Base-by-base conservation (phyloP, 1,140 invertebrate genomes). In the Cephus cinctus region DNA sequence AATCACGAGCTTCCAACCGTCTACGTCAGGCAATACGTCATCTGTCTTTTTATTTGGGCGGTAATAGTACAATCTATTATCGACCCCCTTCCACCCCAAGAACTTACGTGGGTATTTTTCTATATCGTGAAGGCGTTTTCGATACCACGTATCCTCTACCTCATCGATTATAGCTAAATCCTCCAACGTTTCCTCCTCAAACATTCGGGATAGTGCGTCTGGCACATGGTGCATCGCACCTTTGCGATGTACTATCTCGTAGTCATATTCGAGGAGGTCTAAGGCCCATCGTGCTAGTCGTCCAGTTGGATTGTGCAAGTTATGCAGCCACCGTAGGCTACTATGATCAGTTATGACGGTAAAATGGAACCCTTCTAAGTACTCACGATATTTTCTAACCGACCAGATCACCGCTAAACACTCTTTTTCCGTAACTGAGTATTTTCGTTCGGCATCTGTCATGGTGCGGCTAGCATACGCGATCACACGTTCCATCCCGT, bases 311-410 rank as follows among this genome's bases (percentile, higher is more conserved):
- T 63, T 47, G 25, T 66, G 67, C 1, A 59, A 44, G 4, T 56
- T 27, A 11, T 52, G 27, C 3, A 72, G 49, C 52, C 59, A 75
- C 18, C 41, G 42, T 3, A 69, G 43, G 2, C 62, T 38, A 11
- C 49, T 47, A 36, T 74, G 67, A 30, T 76, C 70, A 4, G 61
- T 73, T n/a, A 56, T 15, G 2, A 72, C 32, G 5, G 32, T 35
- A 12, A 35, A 35, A 9, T 14, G 6, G 32, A 14, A 35, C 14
- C 38, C 8, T 19, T 40, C 38, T 6, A 40, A 4, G 12, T 40
- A 40, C 4, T 12, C 14, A 22, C 38, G 38, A 20, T 18, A 40
- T 19, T 18, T 40, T 44, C 19, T 18, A 5, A 40, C n/a, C n/a
- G 38, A 4, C 38, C 20, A 22, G 12, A 40, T 40, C 5, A 40